These are phyloP conservation scores for Doryteuthis pealeii DNA, from an alignment of 1,140 invertebrate genomes.

Conservation along the genomic window DNA sequence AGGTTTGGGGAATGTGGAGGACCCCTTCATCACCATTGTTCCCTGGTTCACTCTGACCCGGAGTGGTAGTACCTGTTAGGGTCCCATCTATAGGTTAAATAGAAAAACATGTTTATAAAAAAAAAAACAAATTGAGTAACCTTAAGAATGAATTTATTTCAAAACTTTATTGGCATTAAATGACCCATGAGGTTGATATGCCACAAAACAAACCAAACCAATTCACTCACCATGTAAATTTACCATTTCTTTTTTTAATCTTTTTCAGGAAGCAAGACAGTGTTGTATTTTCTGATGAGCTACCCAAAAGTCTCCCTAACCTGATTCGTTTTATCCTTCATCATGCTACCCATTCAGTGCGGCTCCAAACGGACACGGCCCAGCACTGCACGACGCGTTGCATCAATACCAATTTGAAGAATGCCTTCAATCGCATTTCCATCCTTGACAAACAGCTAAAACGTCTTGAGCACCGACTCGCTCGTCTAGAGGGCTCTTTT, in stretches of 20 bases:
- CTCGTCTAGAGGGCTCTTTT: neutral
- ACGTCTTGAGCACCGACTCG: neutral
- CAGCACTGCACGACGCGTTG: slow-evolving; percentile 36
- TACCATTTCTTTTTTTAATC: slow-evolving; percentile 25
- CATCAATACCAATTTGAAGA: slow-evolving; percentile 32
- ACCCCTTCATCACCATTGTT: no score
- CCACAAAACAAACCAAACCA: no score
- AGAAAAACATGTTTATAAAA: no score
- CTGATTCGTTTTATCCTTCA: slow-evolving; percentile 72
- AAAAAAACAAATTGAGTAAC: no score
- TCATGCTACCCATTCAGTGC: slow-evolving; percentile 35
- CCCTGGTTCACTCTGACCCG: no score
- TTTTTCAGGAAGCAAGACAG: slow-evolving; percentile 73
- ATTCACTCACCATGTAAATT: neutral
- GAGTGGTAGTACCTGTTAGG: no score
- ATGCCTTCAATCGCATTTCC: neutral
- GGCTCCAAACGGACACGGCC: slow-evolving; percentile 29
- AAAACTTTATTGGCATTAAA: no score
- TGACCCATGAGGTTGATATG: no score
- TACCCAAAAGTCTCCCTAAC: slow-evolving; percentile 70
- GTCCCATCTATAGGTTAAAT: no score
- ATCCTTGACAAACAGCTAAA: slow-evolving; percentile 9
- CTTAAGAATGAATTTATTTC: no score
- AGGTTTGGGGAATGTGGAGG: no score
- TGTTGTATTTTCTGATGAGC: slow-evolving; percentile 68